Conservation (phyloP, 2,113 vertebrate genomes). For the Meriones unguiculatus region DNA sequence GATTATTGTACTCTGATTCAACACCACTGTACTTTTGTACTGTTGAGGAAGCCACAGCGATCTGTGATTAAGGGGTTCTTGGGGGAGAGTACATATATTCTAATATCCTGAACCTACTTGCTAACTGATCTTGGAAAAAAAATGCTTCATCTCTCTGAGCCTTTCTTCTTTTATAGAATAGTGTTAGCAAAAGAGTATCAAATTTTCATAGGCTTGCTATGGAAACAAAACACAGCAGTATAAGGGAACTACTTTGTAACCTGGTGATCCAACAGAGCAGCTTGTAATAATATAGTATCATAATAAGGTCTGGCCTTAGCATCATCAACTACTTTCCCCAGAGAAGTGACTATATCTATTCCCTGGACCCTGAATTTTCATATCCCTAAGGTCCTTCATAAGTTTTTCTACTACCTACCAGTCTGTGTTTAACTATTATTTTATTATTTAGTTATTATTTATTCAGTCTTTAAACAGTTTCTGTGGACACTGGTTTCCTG, state of each 20-base stretch:
- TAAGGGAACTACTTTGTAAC: not conserved
- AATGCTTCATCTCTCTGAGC: slow-evolving; percentile 15
- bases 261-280: not conserved
- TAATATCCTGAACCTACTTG: not conserved
- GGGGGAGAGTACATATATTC: not conserved
- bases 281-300: not conserved
- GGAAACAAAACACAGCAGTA: not conserved
- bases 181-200: not conserved
- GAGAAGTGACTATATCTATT: not conserved
- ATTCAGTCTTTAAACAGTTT: slow-evolving; percentile 49
- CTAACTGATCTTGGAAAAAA: not conserved
- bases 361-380: not conserved
- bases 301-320: not conserved
- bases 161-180: not conserved
- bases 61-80: slow-evolving; percentile 11
- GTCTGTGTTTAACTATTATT: not conserved
- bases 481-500: slow-evolving; percentile 48
- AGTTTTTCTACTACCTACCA: not conserved
- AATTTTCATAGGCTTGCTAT: slow-evolving; percentile 11
- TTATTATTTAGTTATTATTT: not conserved
- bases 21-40: not conserved
- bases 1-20: not conserved
- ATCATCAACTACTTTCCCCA: not conserved
- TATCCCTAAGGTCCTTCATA: not conserved
- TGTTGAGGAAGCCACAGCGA: not conserved